Conservation (phyloP, 1,140 invertebrate genomes). For the Zaprionus kolodkinae region DNA sequence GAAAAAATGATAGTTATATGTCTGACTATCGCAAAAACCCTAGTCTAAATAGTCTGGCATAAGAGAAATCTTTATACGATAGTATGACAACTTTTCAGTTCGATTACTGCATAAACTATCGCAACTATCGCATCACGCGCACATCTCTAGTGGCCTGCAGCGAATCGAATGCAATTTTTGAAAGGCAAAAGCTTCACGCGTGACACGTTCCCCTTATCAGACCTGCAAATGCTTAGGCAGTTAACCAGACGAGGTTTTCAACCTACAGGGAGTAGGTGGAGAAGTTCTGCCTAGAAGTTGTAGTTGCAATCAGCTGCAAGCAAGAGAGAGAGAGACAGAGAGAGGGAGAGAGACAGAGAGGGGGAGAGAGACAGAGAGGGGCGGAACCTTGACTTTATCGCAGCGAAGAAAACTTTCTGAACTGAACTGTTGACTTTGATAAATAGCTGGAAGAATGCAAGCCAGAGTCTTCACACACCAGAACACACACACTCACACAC, state of each 20-base stretch:
- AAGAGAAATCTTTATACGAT: no score
- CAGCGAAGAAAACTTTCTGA: conserved; percentile 23
- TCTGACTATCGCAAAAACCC: not conserved
- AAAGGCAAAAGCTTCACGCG: conserved; percentile 8
- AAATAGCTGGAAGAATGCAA: conserved; percentile 47
- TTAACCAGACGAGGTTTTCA: not conserved
- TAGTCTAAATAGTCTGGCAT: no score
- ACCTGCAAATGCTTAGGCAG: conserved; percentile 3
- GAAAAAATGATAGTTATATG: not conserved
- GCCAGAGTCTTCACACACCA: conserved; percentile 20
- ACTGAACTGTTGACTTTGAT: conserved; percentile 52
- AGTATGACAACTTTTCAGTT: no score
- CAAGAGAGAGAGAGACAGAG: not conserved
- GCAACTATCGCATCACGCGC: not conserved
- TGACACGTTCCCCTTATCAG: conserved; percentile 13
- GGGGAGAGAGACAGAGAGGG: not conserved
- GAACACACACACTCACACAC: conserved; percentile 5
- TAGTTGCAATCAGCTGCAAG: conserved; percentile 18
- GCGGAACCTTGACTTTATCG: conserved; percentile 47
- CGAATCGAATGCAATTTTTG: conserved; percentile 14
- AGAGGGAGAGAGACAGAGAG: not conserved
- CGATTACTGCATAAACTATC: not conserved
- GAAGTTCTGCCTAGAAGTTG: not conserved
- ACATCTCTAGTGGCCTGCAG: not conserved
- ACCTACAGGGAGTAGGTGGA: no score